Percentiles rank a stretch among this genome's conserved stretches.
Conservation (phyloP, 1,140 invertebrate species). For the Colletes gigas region DNA sequence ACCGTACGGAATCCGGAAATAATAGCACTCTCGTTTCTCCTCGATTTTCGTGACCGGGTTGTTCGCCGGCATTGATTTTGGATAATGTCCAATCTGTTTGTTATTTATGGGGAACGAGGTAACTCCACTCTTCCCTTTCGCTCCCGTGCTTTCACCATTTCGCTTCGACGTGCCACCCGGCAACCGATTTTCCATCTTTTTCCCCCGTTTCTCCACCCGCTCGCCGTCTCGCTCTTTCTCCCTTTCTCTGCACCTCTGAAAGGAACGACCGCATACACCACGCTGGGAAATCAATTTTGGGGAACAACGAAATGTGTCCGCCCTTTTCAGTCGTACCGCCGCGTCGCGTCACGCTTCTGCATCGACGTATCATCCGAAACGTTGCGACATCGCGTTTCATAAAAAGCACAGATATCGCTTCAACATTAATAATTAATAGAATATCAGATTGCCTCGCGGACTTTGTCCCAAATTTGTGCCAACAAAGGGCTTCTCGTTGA, state of each 20-base stretch:
- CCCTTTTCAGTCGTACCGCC: conserved; percentile 17
- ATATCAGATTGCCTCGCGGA: not conserved
- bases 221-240: not conserved
- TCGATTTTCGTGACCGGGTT: conserved; percentile 35
- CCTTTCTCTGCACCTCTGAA: not conserved
- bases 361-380: conserved; percentile 7
- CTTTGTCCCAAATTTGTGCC: not conserved
- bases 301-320: conserved; percentile 36
- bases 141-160: conserved; percentile 29
- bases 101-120: conserved; percentile 50
- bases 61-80: conserved; percentile 43
- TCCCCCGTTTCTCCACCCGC: not conserved
- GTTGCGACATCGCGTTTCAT: conserved; percentile 1
- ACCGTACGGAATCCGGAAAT: conserved; percentile 6
- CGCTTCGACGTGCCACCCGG: conserved; percentile 22
- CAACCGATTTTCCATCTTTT: conserved; percentile 30
- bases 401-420: conserved; percentile 1
- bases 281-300: conserved; percentile 49
- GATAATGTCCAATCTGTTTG: conserved; percentile 56
- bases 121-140: conserved; percentile 31
- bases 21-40: conserved; percentile 34
- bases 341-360: not conserved
- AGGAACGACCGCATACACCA: conserved; percentile 23
- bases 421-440: not conserved
- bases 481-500: not conserved